These are phyloP conservation scores for Epinephelus fuscoguttatus DNA, from an alignment of 2,113 vertebrate genomes.

Conservation along the genomic window DNA sequence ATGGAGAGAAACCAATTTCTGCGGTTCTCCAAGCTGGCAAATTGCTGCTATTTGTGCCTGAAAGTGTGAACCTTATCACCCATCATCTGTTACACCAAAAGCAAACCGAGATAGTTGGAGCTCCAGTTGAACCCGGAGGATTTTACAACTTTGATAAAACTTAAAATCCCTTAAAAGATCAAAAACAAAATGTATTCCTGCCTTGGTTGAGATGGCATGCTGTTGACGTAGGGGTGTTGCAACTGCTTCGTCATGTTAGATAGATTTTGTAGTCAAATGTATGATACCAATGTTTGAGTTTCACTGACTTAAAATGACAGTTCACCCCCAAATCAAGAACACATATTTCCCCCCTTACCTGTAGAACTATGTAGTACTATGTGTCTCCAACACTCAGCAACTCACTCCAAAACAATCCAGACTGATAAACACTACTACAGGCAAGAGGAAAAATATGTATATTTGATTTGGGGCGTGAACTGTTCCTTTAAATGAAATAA, in stretches of 20 bases:
- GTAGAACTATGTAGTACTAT: no score
- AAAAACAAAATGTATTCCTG: conserved; percentile 13
- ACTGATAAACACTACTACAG: no score
- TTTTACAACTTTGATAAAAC: neutral
- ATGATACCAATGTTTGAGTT: conserved; percentile 1
- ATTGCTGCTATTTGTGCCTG: neutral
- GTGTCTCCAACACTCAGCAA: no score
- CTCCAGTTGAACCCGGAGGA: conserved; percentile 40
- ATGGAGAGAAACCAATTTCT: neutral
- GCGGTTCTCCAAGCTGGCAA: neutral
- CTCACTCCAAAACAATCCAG: no score
- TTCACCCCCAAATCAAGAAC: no score
- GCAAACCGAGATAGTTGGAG: conserved; percentile 4
- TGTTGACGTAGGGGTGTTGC: conserved; percentile 7
- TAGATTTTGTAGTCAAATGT: neutral
- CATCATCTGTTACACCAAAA: neutral
- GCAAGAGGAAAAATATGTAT: no score
- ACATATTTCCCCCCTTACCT: no score
- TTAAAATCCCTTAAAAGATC: neutral
- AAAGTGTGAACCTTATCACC: conserved; percentile 7
- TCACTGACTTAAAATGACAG: neutral
- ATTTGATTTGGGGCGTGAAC: no score
- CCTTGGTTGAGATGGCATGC: conserved; percentile 30
- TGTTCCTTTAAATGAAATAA: neutral
- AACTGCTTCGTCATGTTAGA: conserved; percentile 8